Evolutionary conservation across 2,888 invertebrate species (phyloP).

Genomic region (Rugalucina vietnamica): DNA sequence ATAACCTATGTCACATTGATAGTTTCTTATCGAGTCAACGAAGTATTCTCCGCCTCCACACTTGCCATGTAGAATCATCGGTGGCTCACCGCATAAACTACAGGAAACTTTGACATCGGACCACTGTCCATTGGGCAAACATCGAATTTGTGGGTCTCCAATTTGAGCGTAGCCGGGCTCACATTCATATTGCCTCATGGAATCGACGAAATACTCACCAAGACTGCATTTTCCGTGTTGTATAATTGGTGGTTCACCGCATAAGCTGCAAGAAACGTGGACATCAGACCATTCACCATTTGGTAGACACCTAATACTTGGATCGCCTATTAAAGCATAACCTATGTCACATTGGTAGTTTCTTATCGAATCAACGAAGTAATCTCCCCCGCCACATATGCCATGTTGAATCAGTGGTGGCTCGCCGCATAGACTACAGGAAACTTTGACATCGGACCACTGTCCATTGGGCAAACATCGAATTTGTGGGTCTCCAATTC

Average conservation of each 20-base stretch:
- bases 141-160: constrained; percentile 19
- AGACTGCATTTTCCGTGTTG: constrained; percentile 1
- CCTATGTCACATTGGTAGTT: constrained; percentile 20
- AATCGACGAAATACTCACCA: constrained; percentile 12
- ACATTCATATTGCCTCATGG: constrained; percentile 8
- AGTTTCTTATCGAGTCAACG: constrained; percentile 11
- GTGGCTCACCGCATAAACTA: not conserved
- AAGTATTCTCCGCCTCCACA: constrained; percentile 16
- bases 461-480: not conserved
- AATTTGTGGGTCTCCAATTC: constrained; percentile 17
- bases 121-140: constrained; percentile 18
- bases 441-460: constrained; percentile 11
- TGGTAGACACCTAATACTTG: constrained; percentile 18
- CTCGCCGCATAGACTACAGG: not conserved
- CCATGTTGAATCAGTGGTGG: constrained; percentile 15
- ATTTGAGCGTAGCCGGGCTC: constrained; percentile 5
- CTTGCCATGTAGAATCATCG: not conserved
- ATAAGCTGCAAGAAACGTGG: constrained; percentile 19
- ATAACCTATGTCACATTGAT: constrained; percentile 33
- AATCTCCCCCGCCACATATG: constrained; percentile 8
- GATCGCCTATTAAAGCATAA: constrained; percentile 21
- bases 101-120: constrained; percentile 2
- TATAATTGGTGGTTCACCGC: not conserved
- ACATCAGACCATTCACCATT: constrained; percentile 27
- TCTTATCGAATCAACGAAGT: constrained; percentile 16